A percentile compares a stretch with the other conserved stretches of the same genome.
These are phyloP conservation scores for Protonemura montana DNA, from an alignment of 2,888 invertebrate species.

Conservation along the genomic window DNA sequence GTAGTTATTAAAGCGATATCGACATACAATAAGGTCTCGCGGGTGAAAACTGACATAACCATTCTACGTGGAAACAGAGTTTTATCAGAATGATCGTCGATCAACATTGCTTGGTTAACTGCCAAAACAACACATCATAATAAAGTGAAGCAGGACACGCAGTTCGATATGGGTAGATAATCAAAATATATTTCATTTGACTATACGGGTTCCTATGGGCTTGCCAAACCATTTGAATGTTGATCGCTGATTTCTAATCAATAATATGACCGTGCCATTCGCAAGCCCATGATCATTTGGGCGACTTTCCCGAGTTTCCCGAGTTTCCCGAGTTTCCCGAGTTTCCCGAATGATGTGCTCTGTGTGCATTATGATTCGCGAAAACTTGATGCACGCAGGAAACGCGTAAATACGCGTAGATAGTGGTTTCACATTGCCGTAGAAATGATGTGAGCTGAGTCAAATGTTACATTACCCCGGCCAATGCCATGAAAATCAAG, in stretches of 20 bases:
- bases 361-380: neutral
- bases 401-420: neutral
- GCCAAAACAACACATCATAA: conserved; percentile 32
- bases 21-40: neutral
- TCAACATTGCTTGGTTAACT: conserved; percentile 8
- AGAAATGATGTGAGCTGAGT: too few relatives aligned
- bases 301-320: neutral
- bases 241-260: neutral
- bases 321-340: too few relatives aligned
- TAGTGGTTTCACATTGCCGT: neutral
- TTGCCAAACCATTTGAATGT: neutral
- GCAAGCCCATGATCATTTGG: neutral
- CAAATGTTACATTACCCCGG: too few relatives aligned
- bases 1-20: neutral
- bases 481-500: too few relatives aligned
- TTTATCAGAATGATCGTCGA: neutral
- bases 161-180: conserved; percentile 12
- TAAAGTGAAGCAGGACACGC: neutral
- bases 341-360: neutral
- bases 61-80: neutral
- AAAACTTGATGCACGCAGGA: neutral
- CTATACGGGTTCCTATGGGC: neutral
- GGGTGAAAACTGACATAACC: neutral
- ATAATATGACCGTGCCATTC: neutral
- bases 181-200: conserved; percentile 20